A percentile compares a stretch with the other conserved stretches of the same genome.
phyloP scores from a whole-genome alignment of 2,888 invertebrate genomes.

The Lithophane socia region DNA sequence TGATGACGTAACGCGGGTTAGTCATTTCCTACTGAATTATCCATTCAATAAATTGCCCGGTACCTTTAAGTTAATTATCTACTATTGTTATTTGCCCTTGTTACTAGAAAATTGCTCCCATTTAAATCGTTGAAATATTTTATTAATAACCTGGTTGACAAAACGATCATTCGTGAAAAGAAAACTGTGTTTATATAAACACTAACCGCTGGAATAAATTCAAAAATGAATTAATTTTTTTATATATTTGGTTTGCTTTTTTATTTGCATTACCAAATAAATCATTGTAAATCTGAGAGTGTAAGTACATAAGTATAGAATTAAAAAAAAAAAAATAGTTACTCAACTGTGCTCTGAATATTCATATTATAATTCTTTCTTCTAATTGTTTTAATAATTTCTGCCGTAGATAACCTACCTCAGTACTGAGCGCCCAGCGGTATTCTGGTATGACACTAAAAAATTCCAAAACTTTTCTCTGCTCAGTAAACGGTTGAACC shows the following conservation, averaged over 20 bases:
- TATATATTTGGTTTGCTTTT: not conserved
- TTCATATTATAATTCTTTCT: too few species aligned
- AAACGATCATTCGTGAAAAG: not conserved
- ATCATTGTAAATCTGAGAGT: not conserved
- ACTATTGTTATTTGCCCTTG: not conserved
- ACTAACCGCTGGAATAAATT: not conserved
- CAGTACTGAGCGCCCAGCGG: too few species aligned
- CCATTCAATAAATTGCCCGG: not conserved
- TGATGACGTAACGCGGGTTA: not conserved
- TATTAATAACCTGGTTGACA: not conserved
- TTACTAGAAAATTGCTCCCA: not conserved
- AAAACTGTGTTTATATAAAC: not conserved
- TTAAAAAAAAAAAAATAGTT: too few species aligned
- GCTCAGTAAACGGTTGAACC: too few species aligned
- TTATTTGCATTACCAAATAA: not conserved
- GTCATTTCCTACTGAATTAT: not conserved
- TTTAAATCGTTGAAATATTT: not conserved
- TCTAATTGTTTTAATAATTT: too few species aligned
- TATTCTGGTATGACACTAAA: too few species aligned
- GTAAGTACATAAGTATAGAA: not conserved
- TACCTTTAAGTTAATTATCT: not conserved
- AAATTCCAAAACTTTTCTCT: too few species aligned
- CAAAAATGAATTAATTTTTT: not conserved
- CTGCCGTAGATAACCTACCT: too few species aligned
- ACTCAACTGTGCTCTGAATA: too few species aligned